Base-by-base conservation (phyloP, 2,888 invertebrate genomes). In the Thyatira batis region DNA sequence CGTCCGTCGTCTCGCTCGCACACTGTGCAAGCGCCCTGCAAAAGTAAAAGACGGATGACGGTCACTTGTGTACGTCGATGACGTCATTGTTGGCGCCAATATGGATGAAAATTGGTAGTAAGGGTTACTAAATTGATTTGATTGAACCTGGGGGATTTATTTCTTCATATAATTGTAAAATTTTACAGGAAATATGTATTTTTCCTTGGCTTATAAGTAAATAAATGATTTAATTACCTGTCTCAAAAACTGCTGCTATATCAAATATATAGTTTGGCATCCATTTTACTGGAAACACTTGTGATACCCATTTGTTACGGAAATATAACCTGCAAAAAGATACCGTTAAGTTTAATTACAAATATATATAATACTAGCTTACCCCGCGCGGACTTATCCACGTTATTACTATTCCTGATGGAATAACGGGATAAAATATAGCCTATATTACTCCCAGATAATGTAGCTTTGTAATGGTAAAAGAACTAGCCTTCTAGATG, bases 1-100 rank as follows among this genome's bases (percentile, higher is more conserved):
- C 81, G 76, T 67, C 68, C 65, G 27, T 44, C 56, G 53, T 80
- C 84, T 71, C 69, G 76, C 75, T 85, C 78, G 69, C 79, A 74
- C 89, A 82, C 84, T 65, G 76, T 80, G 76, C 69, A 65, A 57
- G 66, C 71, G 69, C 56, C 59, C 79, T 80, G 68, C 4, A 49
- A 1, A 27, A 55, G 57, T 72, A 20, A 61, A 55, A 69, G 62
- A 73, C 1, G 49, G 6, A 21, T n/a, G 23, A 6, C 6, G 10
- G n/a, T 23, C 4, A 17, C 10, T 20, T 8, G n/a, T 25, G 27
- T 48, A 48, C 17, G 3, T 28, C 6, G 48, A 27, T 28, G 48
- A 48, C 10, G 28, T 28, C 1, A 5, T 46, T 3, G 17, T 27
- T 17, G 9, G 3, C 8, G 5, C 17, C 1, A 23, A 23, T 23